Percentiles rank a stretch among this genome's conserved stretches.
Evolutionary conservation across 2,888 invertebrate species (phyloP).

Genomic region (Drosophila peninsularis): DNA sequence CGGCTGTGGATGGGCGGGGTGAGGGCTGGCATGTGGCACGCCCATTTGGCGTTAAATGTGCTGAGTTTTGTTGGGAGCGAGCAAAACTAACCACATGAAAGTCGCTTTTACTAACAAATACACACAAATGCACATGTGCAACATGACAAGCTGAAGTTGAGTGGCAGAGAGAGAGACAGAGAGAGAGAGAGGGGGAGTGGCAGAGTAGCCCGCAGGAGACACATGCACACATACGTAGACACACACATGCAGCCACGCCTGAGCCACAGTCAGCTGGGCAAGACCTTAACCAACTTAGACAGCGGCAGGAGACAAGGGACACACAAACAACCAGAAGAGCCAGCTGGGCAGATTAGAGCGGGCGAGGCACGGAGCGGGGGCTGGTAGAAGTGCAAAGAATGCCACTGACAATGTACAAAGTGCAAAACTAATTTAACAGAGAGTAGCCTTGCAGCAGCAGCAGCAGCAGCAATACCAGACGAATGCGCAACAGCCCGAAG

Average conservation of each 20-base stretch:
- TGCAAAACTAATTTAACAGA: slow-evolving; percentile 82
- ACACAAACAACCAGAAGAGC: slow-evolving; percentile 49
- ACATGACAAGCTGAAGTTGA: slow-evolving; percentile 70
- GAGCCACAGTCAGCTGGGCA: slow-evolving; percentile 48
- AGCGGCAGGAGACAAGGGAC: slow-evolving; percentile 25
- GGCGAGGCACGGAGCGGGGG: not conserved
- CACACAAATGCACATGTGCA: slow-evolving; percentile 59
- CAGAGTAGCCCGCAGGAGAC: slow-evolving; percentile 15
- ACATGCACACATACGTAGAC: slow-evolving; percentile 5
- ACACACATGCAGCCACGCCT: slow-evolving; percentile 15
- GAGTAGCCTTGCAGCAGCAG: slow-evolving; percentile 63
- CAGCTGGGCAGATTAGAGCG: not conserved
- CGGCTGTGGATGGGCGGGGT: not conserved
- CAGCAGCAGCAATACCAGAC: slow-evolving; percentile 22
- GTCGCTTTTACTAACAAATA: slow-evolving; percentile 58
- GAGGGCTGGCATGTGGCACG: slow-evolving; percentile 20
- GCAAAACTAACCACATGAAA: slow-evolving; percentile 73
- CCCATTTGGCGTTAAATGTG: slow-evolving; percentile 72
- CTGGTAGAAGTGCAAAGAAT: slow-evolving; percentile 72
- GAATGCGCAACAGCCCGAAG: slow-evolving; percentile 58
- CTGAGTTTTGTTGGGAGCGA: slow-evolving; percentile 58
- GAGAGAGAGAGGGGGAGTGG: not conserved
- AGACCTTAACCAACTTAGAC: slow-evolving; percentile 66
- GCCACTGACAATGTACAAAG: slow-evolving; percentile 81
- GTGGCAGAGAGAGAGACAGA: slow-evolving; percentile 33